These are phyloP conservation scores for Eupithecia exiguata DNA, from an alignment of 2,888 invertebrate genomes.

Conservation along the genomic window DNA sequence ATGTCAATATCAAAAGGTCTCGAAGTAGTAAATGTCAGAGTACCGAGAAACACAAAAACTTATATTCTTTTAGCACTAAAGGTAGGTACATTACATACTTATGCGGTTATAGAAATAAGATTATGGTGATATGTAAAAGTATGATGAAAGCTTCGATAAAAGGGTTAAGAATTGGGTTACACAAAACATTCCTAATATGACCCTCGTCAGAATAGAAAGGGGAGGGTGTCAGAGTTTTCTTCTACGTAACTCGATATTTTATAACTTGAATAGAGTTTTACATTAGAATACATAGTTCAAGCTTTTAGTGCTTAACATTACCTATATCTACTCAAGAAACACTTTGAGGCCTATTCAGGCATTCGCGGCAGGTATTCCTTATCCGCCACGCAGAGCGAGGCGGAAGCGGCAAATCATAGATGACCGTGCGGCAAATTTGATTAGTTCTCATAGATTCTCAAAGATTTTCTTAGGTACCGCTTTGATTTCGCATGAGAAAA, in stretches of 20 bases:
- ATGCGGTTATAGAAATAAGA: background rate
- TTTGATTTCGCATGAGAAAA: too few species aligned
- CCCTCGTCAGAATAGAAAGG: slow-evolving; percentile 43
- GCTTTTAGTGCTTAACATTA: slow-evolving; percentile 3
- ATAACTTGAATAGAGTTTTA: slow-evolving; percentile 27
- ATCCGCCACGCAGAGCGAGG: too few species aligned
- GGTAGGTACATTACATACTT: background rate
- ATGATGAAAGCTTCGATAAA: slow-evolving; percentile 32
- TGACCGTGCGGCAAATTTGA: too few species aligned
- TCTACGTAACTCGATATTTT: slow-evolving; percentile 41
- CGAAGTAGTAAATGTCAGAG: background rate
- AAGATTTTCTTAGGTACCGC: too few species aligned
- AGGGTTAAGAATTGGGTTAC: slow-evolving; percentile 35
- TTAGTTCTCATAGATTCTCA: too few species aligned
- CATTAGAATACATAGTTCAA: slow-evolving; percentile 16
- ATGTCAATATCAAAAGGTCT: slow-evolving; percentile 3
- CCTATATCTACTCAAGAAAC: too few species aligned
- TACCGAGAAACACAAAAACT: background rate
- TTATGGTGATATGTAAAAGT: slow-evolving; percentile 22
- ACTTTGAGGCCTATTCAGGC: too few species aligned
- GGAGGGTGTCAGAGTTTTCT: slow-evolving; percentile 32
- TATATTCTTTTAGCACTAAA: background rate
- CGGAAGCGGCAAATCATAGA: too few species aligned
- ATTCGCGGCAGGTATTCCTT: too few species aligned
- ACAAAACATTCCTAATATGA: slow-evolving; percentile 27